A percentile compares a stretch with the other conserved stretches of the same genome.
phyloP scores from a whole-genome alignment of 2,888 invertebrate genomes.

The Dendrolimus houi region DNA sequence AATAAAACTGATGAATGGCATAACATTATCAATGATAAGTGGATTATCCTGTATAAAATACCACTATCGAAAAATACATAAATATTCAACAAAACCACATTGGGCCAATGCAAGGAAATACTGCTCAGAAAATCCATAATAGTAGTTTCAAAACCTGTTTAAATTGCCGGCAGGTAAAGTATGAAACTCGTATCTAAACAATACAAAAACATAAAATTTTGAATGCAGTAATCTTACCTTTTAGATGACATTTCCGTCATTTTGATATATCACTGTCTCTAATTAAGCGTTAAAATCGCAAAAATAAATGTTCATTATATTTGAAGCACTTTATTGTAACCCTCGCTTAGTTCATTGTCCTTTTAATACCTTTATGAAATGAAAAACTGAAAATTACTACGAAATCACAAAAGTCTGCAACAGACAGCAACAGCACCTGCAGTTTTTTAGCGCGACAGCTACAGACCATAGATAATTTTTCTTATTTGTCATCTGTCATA shows the following conservation, averaged over 20 bases:
- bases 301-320: constrained; percentile 42
- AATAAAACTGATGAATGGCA: too few species aligned
- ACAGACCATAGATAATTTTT: too few species aligned
- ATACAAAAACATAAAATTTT: constrained; percentile 1
- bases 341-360: constrained; percentile 20
- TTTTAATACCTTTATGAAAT: constrained; percentile 11
- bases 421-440: background rate
- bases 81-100: too few species aligned
- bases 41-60: too few species aligned
- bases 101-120: too few species aligned
- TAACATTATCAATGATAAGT: too few species aligned
- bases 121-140: too few species aligned
- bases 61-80: too few species aligned
- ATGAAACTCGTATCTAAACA: too few species aligned
- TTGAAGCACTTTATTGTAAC: constrained; percentile 13
- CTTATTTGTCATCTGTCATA: too few species aligned
- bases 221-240: constrained; percentile 42
- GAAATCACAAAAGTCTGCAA: constrained; percentile 1
- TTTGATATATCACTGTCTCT: constrained; percentile 33
- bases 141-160: too few species aligned
- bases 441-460: background rate
- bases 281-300: constrained; percentile 27
- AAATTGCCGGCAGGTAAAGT: too few species aligned
- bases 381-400: constrained; percentile 5
- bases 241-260: constrained; percentile 72